Evolutionary conservation across 2,797 vertebrate species (phyloP).

Genomic region (Notamacropus eugenii): DNA sequence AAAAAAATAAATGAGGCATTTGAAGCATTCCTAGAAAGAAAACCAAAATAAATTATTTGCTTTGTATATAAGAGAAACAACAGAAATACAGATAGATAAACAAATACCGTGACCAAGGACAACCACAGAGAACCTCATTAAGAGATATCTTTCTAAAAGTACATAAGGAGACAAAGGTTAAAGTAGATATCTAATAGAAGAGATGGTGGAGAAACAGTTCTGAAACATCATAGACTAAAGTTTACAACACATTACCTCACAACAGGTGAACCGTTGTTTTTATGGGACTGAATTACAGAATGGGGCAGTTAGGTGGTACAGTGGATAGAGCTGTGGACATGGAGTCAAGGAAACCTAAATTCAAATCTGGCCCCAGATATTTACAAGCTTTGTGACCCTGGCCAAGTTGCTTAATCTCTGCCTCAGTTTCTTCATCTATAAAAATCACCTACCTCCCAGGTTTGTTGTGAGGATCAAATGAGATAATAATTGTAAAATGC

Average conservation of each 20-base stretch:
- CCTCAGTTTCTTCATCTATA: not conserved
- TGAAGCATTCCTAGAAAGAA: not conserved
- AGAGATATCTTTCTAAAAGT: not conserved
- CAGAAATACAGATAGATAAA: not conserved
- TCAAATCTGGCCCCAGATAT: not conserved
- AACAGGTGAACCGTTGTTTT: not conserved
- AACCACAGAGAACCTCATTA: not conserved
- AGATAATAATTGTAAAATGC: not conserved
- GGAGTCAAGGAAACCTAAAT: not conserved
- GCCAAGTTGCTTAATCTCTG: not conserved
- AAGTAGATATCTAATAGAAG: not conserved
- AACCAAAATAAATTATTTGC: not conserved
- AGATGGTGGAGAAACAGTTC: not conserved
- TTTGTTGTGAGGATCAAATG: not conserved
- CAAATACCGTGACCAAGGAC: not conserved
- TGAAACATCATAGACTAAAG: not conserved
- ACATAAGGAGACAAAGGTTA: not conserved
- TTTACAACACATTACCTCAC: not conserved
- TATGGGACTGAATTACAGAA: not conserved
- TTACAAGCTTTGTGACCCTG: not conserved
- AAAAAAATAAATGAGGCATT: not conserved
- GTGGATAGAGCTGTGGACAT: not conserved
- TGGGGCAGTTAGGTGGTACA: not conserved
- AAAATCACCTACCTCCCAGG: not conserved
- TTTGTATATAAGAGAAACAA: not conserved